phyloP scores from a whole-genome alignment of 35 echinoderm and acorn worm species.

The Heliocidaris tuberculata region DNA sequence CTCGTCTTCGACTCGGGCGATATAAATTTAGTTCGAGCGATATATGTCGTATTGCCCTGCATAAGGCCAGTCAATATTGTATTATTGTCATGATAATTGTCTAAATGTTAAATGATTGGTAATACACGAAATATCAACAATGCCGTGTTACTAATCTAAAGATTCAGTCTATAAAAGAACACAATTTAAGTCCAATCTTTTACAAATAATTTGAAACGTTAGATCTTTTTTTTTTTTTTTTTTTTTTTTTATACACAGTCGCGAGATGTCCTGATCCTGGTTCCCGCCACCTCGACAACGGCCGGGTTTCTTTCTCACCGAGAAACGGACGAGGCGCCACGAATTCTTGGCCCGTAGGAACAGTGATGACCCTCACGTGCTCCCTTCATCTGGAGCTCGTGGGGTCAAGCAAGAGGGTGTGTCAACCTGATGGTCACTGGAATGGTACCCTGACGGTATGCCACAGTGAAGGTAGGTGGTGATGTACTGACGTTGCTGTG shows the following conservation, averaged over 20 bases:
- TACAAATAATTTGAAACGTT: not conserved
- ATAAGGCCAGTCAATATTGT: too few relatives aligned
- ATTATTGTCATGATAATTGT: too few relatives aligned
- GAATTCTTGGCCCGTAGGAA: not conserved
- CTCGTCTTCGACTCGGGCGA: too few relatives aligned
- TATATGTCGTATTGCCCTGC: too few relatives aligned
- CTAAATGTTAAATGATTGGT: too few relatives aligned
- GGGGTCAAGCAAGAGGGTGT: constrained; percentile 21
- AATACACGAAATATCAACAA: too few relatives aligned
- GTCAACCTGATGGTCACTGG: constrained; percentile 25
- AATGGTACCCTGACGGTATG: constrained; percentile 39
- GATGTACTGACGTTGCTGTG: too few relatives aligned
- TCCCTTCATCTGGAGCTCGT: not conserved
- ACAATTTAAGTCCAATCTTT: too few relatives aligned
- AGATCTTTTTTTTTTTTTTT: not conserved
- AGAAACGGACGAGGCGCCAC: not conserved
- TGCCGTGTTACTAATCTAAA: too few relatives aligned
- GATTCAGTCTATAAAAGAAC: too few relatives aligned
- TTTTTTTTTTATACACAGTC: not conserved
- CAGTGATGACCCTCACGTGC: constrained; percentile 15
- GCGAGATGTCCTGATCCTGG: constrained; percentile 6
- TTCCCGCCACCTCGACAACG: not conserved
- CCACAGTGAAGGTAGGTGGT: constrained; percentile 20
- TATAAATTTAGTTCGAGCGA: too few relatives aligned
- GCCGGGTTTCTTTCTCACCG: not conserved